Percentiles rank a stretch among this genome's conserved stretches.
These are phyloP conservation scores for Eulemur mongoz DNA, from an alignment of 2,797 vertebrate genomes.

Conservation along the genomic window DNA sequence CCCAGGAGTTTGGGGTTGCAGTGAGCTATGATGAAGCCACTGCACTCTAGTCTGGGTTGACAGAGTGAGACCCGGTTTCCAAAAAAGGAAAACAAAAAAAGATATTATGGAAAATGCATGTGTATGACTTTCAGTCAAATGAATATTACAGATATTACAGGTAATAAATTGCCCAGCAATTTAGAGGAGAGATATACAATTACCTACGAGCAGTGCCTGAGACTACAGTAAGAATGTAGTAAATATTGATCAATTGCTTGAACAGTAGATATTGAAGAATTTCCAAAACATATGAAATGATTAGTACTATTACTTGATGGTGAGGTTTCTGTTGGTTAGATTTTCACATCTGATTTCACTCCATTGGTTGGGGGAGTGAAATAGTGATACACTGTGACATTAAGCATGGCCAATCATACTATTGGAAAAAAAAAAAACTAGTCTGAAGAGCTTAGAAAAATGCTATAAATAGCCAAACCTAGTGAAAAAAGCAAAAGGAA, in stretches of 20 bases:
- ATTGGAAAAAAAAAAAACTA: neutral
- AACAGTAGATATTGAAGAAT: neutral
- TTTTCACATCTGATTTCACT: neutral
- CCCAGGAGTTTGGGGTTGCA: neutral
- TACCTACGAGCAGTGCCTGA: neutral
- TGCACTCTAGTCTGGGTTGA: neutral
- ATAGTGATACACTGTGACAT: neutral
- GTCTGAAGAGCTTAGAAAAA: neutral
- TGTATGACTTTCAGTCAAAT: neutral
- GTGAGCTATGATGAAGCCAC: neutral
- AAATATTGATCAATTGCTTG: neutral
- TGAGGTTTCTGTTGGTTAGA: neutral
- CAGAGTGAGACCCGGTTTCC: neutral
- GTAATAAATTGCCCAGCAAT: neutral
- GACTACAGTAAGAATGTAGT: neutral
- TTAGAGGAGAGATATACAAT: neutral
- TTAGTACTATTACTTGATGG: neutral
- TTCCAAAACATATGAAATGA: slow-evolving; percentile 12
- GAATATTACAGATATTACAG: neutral
- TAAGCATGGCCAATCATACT: neutral
- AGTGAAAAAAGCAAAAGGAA: neutral
- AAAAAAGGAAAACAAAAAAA: neutral
- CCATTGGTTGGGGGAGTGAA: neutral
- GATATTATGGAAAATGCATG: neutral
- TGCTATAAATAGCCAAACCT: neutral